A percentile compares a stretch with the other conserved stretches of the same genome.
Evolutionary conservation across 2,113 vertebrate species (phyloP).

Genomic region (Podarcis cretensis): DNA sequence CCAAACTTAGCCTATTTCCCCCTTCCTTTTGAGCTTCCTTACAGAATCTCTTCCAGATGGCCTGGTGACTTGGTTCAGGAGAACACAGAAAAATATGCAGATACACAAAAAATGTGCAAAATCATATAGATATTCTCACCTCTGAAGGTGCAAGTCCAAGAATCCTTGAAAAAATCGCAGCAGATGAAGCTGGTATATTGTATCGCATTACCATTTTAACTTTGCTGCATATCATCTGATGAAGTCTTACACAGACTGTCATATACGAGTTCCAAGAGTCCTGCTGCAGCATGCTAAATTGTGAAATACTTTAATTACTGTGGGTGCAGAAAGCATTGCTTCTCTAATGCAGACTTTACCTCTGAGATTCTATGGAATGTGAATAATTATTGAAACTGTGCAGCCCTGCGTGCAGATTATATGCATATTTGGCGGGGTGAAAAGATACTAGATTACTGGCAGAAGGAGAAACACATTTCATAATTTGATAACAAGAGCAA

Average conservation of each 20-base stretch:
- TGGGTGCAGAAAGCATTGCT: too few relatives aligned
- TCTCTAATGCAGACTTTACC: not conserved
- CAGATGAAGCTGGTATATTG: conserved; percentile 42
- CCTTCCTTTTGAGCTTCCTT: not conserved
- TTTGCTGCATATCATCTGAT: conserved; percentile 38
- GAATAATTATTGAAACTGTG: not conserved
- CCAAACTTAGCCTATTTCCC: not conserved
- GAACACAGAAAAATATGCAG: not conserved
- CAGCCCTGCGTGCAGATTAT: not conserved
- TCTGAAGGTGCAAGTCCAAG: not conserved
- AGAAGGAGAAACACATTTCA: not conserved
- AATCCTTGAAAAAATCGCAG: conserved; percentile 42
- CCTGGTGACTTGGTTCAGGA: not conserved
- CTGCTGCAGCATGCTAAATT: conserved; percentile 49
- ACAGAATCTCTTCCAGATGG: not conserved
- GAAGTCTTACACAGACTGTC: conserved; percentile 58
- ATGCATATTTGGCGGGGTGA: not conserved
- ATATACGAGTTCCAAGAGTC: conserved; percentile 16
- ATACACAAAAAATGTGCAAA: rapidly evolving
- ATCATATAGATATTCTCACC: conserved; percentile 61
- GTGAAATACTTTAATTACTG: not conserved
- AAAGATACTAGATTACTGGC: not conserved
- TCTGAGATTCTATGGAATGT: not conserved
- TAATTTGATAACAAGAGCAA: not conserved
- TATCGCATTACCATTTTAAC: rapidly evolving